Conservation (phyloP, 2,888 invertebrate genomes). For the Neria commutata region DNA sequence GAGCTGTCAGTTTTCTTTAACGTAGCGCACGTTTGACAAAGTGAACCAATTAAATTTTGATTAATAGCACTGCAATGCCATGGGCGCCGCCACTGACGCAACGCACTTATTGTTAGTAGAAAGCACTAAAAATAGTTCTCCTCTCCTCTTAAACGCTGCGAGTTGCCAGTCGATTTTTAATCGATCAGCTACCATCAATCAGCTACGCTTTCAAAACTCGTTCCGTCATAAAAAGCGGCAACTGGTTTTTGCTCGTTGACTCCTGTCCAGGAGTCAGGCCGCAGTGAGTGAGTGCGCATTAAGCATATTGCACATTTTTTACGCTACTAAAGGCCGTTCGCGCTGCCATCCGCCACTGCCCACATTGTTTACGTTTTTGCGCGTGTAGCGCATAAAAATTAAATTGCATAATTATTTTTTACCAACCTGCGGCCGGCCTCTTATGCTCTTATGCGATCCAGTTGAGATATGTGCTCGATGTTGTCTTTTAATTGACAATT, state of each 20-base stretch:
- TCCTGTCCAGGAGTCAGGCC: background rate
- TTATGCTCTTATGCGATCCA: too few species aligned
- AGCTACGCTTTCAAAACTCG: background rate
- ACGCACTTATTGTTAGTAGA: background rate
- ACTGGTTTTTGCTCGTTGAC: background rate
- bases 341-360: background rate
- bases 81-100: background rate
- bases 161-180: background rate
- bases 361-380: background rate
- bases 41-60: background rate
- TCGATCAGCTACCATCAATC: background rate
- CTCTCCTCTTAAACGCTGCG: background rate
- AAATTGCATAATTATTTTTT: background rate
- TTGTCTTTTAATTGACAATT: constrained; percentile 3
- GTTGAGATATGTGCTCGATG: too few species aligned
- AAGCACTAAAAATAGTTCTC: background rate
- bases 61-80: background rate
- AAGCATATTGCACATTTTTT: constrained; percentile 1
- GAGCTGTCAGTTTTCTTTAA: too few species aligned
- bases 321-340: background rate
- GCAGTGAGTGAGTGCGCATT: too few species aligned
- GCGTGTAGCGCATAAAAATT: background rate
- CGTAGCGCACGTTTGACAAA: background rate
- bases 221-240: background rate
- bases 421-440: background rate